Base-by-base conservation (phyloP, 2,888 invertebrate genomes). In the Odontothrips loti region DNA sequence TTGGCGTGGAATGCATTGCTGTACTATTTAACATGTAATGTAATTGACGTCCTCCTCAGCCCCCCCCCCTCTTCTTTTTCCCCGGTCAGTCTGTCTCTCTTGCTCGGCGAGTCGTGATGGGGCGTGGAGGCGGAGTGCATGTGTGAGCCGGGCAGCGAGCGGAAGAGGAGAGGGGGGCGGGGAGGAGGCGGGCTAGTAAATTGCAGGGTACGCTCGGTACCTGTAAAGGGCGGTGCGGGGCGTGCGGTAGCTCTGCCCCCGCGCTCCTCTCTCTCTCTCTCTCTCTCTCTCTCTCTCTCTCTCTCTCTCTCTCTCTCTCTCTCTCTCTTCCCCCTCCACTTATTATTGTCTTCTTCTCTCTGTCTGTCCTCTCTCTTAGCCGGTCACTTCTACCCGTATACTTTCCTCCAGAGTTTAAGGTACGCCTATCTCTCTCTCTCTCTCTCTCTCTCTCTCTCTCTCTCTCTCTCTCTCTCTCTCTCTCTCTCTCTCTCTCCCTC, bases 181-280 rank as follows among this genome's bases (percentile, higher is more conserved):
- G 20, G 15, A 17, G 58, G 15, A 17, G 15, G 10, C 68, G 23
- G 68, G 23, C 12, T 75, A 9, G 23, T 75, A 75, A 75, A 75
- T 75, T 75, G 68, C 68, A 75, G 68, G 68, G 68, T 75, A 75
- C 68, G 68, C 68, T 27, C 23, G 27, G 68, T 23, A 75, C 68
- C 68, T 75, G 68, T 75, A 27, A 27, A 75, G 68, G 68, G 68
- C 68, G 68, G 68, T 75, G 68, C 27, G n/a, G 58, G 58, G 58
- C 58, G 68, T 27, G 68, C 68, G 68, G 68, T 75, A 75, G 68
- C 68, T 12, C 23, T n/a, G 12, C 68, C 68, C 68, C 68, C 11
- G n/a, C 68, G 6, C 17, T 15, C n/a, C 58, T 58, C 58, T 2
- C 15, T 58, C 58, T 58, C 58, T 58, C 58, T 58, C 58, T 15